Percentiles rank a stretch among this genome's conserved stretches.
These are phyloP conservation scores for Slavum lentiscoides DNA, from an alignment of 2,888 invertebrate species.

Conservation along the genomic window DNA sequence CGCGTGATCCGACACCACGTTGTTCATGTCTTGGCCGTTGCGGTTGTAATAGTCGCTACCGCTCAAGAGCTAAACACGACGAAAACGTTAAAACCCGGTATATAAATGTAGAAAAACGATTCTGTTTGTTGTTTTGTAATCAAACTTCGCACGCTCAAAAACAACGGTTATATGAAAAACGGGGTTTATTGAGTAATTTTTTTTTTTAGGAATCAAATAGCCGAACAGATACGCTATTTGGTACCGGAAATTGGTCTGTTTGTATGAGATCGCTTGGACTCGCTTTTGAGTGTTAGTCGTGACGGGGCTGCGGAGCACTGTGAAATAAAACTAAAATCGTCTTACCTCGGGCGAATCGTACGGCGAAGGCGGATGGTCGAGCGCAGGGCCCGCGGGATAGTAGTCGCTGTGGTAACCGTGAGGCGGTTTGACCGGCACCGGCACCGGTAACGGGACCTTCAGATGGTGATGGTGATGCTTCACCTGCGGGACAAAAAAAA, in stretches of 20 bases:
- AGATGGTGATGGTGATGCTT: conserved; percentile 72
- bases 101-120: background rate
- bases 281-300: too few species aligned
- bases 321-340: too few species aligned
- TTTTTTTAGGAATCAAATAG: too few species aligned
- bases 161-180: too few species aligned
- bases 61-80: background rate
- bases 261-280: too few species aligned
- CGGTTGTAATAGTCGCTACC: conserved; percentile 55
- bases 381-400: conserved; percentile 35
- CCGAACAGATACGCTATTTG: too few species aligned
- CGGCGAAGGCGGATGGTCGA: conserved; percentile 52
- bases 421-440: conserved; percentile 58
- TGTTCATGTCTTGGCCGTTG: conserved; percentile 54
- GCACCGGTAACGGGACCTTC: conserved; percentile 63
- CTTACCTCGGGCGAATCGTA: conserved; percentile 51
- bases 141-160: too few species aligned
- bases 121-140: too few species aligned
- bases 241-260: too few species aligned
- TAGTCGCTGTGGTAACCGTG: conserved; percentile 47
- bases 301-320: too few species aligned
- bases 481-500: conserved; percentile 62
- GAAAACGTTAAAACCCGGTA: background rate
- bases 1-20: conserved; percentile 55
- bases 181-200: too few species aligned